phyloP scores from a whole-genome alignment of 2,113 vertebrate species.

The Cynoglossus semilaevis region DNA sequence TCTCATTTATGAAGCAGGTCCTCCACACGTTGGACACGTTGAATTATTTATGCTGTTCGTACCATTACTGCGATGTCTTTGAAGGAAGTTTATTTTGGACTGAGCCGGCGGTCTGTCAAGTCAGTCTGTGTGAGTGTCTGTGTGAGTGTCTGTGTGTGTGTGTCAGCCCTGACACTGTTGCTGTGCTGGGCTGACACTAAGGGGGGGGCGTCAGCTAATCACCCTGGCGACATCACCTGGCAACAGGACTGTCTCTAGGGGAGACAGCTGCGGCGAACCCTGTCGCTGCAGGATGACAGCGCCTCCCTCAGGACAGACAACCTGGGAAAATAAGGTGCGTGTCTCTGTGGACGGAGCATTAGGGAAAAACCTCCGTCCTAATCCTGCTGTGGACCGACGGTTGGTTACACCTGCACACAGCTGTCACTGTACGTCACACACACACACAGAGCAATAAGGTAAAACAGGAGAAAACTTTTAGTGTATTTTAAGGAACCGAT shows the following conservation, averaged over 20 bases:
- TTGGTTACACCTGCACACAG: slow-evolving; percentile 14
- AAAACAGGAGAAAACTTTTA: too few relatives aligned
- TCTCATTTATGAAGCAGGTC: slow-evolving; percentile 49
- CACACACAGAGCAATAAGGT: too few relatives aligned
- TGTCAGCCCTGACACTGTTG: slow-evolving; percentile 30
- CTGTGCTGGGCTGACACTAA: slow-evolving; percentile 55
- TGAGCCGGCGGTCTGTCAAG: slow-evolving; percentile 63
- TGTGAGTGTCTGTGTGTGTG: slow-evolving; percentile 30
- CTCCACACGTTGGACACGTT: slow-evolving; percentile 63
- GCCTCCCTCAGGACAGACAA: slow-evolving; percentile 54
- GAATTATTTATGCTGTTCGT: slow-evolving; percentile 72
- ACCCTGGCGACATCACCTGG: slow-evolving; percentile 58
- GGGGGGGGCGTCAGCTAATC: slow-evolving; percentile 66
- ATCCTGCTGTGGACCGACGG: slow-evolving; percentile 14
- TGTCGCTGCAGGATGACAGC: slow-evolving; percentile 57
- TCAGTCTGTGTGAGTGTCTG: slow-evolving; percentile 41
- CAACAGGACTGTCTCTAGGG: slow-evolving; percentile 66
- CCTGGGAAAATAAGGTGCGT: slow-evolving; percentile 35
- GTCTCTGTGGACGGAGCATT: slow-evolving; percentile 20
- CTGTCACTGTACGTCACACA: too few relatives aligned
- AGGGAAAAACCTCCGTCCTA: slow-evolving; percentile 21
- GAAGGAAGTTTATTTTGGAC: slow-evolving; percentile 67
- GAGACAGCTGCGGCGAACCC: slow-evolving; percentile 63
- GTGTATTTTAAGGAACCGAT: too few relatives aligned
- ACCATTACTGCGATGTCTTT: slow-evolving; percentile 58